Evolutionary conservation across 1,140 invertebrate species (phyloP).

Genomic region (Gyrodactylus bullatarudis): DNA sequence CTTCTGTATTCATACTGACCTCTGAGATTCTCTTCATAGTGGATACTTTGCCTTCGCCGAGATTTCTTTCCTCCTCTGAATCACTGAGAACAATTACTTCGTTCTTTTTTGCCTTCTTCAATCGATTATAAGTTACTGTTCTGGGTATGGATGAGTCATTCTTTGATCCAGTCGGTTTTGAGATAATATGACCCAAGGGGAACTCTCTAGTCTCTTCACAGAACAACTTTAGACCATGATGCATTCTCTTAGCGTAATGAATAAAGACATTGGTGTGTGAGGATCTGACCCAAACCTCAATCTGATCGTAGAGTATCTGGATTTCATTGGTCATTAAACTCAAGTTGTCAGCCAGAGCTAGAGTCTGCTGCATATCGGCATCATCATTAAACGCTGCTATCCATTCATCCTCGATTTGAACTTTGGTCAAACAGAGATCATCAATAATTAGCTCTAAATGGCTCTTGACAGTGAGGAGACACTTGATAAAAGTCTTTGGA

Average conservation of each 20-base stretch:
- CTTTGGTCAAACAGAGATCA: neutral
- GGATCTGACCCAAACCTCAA: neutral
- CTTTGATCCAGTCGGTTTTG: neutral
- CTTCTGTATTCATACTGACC: neutral
- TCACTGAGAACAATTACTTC: neutral
- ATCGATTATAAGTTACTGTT: neutral
- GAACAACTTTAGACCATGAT: neutral
- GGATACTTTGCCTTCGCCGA: neutral
- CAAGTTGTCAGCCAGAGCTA: neutral
- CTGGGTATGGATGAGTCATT: neutral
- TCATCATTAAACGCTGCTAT: neutral
- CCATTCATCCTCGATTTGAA: neutral
- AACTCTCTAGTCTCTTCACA: neutral
- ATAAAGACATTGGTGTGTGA: neutral
- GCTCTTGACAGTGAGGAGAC: neutral
- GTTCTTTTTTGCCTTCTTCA: neutral
- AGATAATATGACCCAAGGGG: neutral
- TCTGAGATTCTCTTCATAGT: neutral
- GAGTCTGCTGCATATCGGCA: neutral
- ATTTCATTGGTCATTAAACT: neutral
- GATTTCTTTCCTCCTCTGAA: too few species aligned
- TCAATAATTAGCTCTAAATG: neutral
- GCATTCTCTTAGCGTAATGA: neutral
- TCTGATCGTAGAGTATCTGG: neutral
- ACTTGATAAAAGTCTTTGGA: neutral